Evolutionary conservation across 2,888 invertebrate genomes (phyloP), one percentile per base, ranked within the genome.

Genomic region (Podotricha telesiphe): DNA sequence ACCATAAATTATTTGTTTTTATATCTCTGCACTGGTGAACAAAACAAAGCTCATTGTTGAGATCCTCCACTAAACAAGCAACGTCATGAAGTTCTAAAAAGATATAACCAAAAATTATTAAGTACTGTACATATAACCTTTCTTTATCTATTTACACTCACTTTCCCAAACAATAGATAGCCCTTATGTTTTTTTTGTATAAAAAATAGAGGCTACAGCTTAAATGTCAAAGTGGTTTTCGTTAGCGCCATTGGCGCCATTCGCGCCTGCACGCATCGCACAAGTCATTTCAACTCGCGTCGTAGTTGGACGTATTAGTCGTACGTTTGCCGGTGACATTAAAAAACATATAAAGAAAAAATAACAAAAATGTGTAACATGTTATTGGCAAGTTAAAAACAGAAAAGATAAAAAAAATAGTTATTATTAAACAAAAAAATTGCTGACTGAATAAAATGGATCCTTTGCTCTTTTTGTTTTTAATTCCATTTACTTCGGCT

Each of bases 401-500:
- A 59, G 8, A 40, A 19, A 15, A 13, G 15, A 42, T 22, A 5
- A 42, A n/a, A 28, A 11, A n/a, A n/a, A 28, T 28, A 51, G 6
- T 28, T 15, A 1, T 28, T n/a, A 2, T 6, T 8, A n/a, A 53
- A 28, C 0, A 15, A 42, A 20, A 19, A 59, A 6, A 17, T 7
- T 50, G 42, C 20, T 45, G 45, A 22, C 17, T 7, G 59, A 62
- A 62, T 19, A 55, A 55, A 55, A 62, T 63, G 65, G 77, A 75
- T 76, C 79, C 80, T 78, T 69, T 73, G 64, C 61, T 69, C 68
- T 48, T 63, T 19, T 70, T 80, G 59, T 73, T 86, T 17, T 71
- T 80, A 15, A 76, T 81, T 67, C 79, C 79, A 8, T 77, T 82
- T n/a, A 78, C 80, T 19, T 81, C 82, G 40, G 86, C 81, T 13